Evolutionary conservation across 2,888 invertebrate genomes (phyloP).

Genomic region (Barypeithes pellucidus): DNA sequence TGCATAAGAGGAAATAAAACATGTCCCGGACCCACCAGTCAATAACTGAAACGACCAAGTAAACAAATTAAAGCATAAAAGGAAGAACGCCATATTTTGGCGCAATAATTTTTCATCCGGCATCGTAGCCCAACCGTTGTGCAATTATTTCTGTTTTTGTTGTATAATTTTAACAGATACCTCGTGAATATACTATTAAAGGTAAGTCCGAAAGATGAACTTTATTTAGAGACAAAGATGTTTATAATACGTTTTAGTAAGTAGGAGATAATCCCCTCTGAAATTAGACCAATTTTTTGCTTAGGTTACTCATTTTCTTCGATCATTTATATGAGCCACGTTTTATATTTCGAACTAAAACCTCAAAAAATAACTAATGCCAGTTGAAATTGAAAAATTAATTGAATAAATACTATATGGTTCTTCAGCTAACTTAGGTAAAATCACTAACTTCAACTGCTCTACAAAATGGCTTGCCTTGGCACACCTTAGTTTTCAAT

Average conservation of each 20-base stretch:
- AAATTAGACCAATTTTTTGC: not conserved
- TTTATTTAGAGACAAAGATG: not conserved
- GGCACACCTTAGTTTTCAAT: no score
- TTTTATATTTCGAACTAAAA: conserved; percentile 1
- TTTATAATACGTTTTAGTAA: not conserved
- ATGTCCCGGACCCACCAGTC: not conserved
- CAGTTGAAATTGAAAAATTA: no score
- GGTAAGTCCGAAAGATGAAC: conserved; percentile 1
- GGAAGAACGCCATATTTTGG: conserved; percentile 10
- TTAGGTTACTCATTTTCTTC: not conserved
- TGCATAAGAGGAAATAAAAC: not conserved
- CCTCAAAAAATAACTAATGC: not conserved
- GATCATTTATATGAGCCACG: not conserved
- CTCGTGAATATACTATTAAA: not conserved
- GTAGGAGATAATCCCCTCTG: no score
- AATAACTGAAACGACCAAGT: not conserved
- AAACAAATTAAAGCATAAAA: not conserved
- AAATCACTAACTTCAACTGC: no score
- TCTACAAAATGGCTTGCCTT: no score
- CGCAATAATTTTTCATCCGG: conserved; percentile 10
- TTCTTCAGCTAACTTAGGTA: not conserved
- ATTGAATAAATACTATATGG: no score
- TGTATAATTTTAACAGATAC: not conserved
- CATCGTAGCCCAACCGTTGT: not conserved
- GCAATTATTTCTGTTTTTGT: not conserved